Base-by-base conservation (phyloP, 2,797 vertebrate species). In the Micromesistius poutassou region DNA sequence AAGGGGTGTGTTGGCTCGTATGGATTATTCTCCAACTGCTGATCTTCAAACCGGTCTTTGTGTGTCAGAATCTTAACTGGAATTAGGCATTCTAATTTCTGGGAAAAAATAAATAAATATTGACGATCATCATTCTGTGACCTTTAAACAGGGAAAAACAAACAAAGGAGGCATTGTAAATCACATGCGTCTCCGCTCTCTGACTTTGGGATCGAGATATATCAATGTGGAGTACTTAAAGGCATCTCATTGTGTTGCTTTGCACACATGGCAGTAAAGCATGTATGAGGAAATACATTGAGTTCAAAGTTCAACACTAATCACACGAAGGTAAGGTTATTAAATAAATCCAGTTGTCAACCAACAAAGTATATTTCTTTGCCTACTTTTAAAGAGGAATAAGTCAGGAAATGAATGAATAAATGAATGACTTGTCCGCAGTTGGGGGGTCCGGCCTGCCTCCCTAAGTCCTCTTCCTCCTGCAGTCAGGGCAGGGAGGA, bases 401-500 rank as follows among this genome's bases (percentile, higher is more conserved):
- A 16, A 19, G 19, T 55, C 1, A 22, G 5, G 0, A 22, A 55
- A 19, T 55, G 19, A 55, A 55, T 55, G 14, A 55, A 5, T 33
- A 3, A 33, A 33, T 33, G 33, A 33, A 33, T 33, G 33, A 33
- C 33, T 35, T 35, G 16, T 50, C 14, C 5, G 50, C 50, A 22
- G 16, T 55, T 55, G 4, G 5, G 50, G 42, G 42, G 12, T 7
- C 38, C 38, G 10, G 38, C 33, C 33, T 33, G n/a, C n/a, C n/a
- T n/a, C n/a, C n/a, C n/a, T n/a, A 35, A 35, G 5, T 46, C 10
- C 42, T 46, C 42, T 19, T 74, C 36, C 30, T 86, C 31, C 9
- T 72, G 72, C 5, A 19, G 6, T 73, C 78, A 81, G 66, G 50
- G 42, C 70, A 42, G 42, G 78, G 72, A 75, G 74, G 71, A 84